Conservation (phyloP, 1,140 invertebrate genomes). For the Anthonomus grandis region DNA sequence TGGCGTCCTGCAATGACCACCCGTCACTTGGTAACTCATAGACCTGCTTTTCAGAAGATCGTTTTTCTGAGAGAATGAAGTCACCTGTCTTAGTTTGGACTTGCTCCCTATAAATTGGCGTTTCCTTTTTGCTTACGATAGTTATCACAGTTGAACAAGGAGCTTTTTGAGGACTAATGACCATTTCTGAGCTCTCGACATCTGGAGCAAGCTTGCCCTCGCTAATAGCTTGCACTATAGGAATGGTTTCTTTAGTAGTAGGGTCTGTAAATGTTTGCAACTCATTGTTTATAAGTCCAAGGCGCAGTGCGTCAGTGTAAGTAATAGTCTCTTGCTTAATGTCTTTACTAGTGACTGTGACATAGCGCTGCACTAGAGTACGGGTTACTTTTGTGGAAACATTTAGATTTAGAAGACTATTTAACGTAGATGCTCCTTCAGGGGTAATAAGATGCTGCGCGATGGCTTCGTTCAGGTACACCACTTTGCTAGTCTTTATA, state of each 20-base stretch:
- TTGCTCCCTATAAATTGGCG: slow-evolving; percentile 10
- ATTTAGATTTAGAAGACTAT: slow-evolving; percentile 79
- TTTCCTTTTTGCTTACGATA: slow-evolving; percentile 31
- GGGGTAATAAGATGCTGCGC: slow-evolving; percentile 78
- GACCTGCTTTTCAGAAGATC: slow-evolving; percentile 53
- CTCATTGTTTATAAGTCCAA: slow-evolving; percentile 77
- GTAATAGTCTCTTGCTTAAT: slow-evolving; percentile 63
- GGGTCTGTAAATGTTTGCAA: slow-evolving; percentile 78
- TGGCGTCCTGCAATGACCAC: slow-evolving; percentile 75
- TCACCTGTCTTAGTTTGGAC: slow-evolving; percentile 34
- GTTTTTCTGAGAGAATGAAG: slow-evolving; percentile 49
- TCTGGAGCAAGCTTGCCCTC: slow-evolving; percentile 65
- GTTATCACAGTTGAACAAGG: slow-evolving; percentile 31
- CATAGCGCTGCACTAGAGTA: slow-evolving; percentile 74
- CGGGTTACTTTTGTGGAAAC: slow-evolving; percentile 81
- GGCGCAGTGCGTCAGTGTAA: slow-evolving; percentile 71
- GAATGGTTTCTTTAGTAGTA: slow-evolving; percentile 68
- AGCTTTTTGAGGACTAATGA: slow-evolving; percentile 30
- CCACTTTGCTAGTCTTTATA: slow-evolving; percentile 66
- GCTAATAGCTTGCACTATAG: slow-evolving; percentile 78
- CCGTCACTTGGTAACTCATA: slow-evolving; percentile 77
- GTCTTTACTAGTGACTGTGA: slow-evolving; percentile 65
- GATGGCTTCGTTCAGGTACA: slow-evolving; percentile 83
- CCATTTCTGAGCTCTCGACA: slow-evolving; percentile 52
- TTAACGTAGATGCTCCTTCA: slow-evolving; percentile 79